Evolutionary conservation across 2,113 vertebrate species (phyloP), one percentile per base, ranked within the genome.

Genomic region (Semnornis frantzii): DNA sequence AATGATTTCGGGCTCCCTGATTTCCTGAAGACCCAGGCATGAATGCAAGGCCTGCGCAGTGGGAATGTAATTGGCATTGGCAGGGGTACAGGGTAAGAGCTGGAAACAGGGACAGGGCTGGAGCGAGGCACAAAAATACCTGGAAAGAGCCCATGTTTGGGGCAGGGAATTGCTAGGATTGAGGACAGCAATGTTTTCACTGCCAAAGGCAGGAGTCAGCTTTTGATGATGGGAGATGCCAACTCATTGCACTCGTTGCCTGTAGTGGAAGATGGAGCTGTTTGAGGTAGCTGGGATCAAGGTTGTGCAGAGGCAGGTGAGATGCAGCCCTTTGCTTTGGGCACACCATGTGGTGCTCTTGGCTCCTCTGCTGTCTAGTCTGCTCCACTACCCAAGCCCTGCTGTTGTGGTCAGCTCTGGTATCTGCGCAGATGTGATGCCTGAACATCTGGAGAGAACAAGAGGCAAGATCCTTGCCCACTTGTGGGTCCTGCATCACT

Each of bases 1-100:
- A 92, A 60, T 69, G 19, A 87, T 94, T 97, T 94, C 83, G 82
- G 76, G 37, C 8, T 92, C 55, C 58, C 55, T 54, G 42, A 69
- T 86, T 94, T 91, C 70, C 58, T 88, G 74, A 94, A 89, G 69
- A 87, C 44, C 44, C 7, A 64, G 75, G 27, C n/a, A 85, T 62
- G 54, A 91, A 91, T 92, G 21, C 3, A 12, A 82, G 30, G 17
- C 3, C 12, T 16, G 5, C 27, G 15, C 19, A 73, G 12, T 2
- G 3, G 28, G 15, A 5, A 7, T 84, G 55, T 65, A 86, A 33
- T 0, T 0, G 10, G 25, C 14, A 24, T 23, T 59, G 34, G 16
- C 52, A 37, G 66, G n/a, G 30, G 8, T 33, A 27, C 34, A 52
- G 37, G 12, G 14, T 5, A 15, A 79, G 68, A 87, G 25, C 6